phyloP scores from a whole-genome alignment of 2,113 vertebrate species.

The Bagarius yarrelli region DNA sequence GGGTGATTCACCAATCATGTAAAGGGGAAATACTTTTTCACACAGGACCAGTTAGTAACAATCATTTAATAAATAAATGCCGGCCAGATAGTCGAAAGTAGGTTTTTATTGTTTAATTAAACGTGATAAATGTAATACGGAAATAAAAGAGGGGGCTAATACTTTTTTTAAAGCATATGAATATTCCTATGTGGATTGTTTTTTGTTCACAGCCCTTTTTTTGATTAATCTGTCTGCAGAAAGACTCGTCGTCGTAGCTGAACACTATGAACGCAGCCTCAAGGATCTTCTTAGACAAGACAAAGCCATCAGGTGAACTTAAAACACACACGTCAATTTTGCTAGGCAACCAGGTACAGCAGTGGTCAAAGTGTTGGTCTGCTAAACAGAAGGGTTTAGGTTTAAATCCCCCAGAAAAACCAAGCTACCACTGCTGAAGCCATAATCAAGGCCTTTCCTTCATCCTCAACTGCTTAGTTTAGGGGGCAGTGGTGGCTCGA shows the following conservation, averaged over 20 bases:
- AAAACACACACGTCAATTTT: background rate
- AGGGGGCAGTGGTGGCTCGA: too few relatives aligned
- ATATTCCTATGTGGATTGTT: background rate
- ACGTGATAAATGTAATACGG: too few relatives aligned
- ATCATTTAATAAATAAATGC: too few relatives aligned
- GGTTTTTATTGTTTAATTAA: too few relatives aligned
- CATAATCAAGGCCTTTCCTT: too few relatives aligned
- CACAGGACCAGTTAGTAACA: background rate
- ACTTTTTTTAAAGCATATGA: background rate
- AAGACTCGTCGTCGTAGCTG: conserved; percentile 91
- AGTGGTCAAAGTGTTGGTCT: too few relatives aligned
- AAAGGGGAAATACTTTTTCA: background rate
- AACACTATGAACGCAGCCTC: conserved; percentile 86
- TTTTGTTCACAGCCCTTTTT: background rate
- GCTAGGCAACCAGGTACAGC: background rate
- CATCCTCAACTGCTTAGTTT: too few relatives aligned
- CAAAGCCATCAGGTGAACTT: conserved; percentile 78
- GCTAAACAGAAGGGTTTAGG: too few relatives aligned
- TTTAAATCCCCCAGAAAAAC: too few relatives aligned
- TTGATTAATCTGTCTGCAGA: conserved; percentile 67
- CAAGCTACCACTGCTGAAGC: too few relatives aligned
- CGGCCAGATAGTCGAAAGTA: too few relatives aligned
- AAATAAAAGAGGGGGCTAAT: background rate
- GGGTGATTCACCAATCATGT: too few relatives aligned
- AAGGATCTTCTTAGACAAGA: conserved; percentile 83